Evolutionary conservation across 92 coral and sea anemone species (phyloP).

Genomic region (Muricea muricata): DNA sequence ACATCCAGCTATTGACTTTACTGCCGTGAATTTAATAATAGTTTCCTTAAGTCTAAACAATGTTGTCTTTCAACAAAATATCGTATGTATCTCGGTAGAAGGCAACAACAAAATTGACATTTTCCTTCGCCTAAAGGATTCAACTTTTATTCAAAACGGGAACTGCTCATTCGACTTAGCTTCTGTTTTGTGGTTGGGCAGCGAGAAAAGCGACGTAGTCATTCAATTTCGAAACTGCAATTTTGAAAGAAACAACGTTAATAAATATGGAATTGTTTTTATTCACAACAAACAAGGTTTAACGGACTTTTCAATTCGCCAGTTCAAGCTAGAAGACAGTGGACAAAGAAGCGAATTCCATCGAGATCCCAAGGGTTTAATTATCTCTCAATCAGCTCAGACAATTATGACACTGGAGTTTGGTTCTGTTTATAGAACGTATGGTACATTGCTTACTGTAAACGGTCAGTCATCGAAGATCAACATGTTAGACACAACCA

Average conservation of each 20-base stretch:
- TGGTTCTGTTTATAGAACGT: not conserved
- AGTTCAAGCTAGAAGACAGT: not conserved
- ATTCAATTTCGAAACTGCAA: slow-evolving; percentile 18
- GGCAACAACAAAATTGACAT: not conserved
- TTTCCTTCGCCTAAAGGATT: not conserved
- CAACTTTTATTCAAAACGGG: slow-evolving; percentile 38
- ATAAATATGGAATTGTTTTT: slow-evolving; percentile 7
- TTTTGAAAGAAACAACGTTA: slow-evolving; percentile 2
- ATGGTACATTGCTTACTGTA: not conserved
- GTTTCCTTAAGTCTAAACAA: slow-evolving; percentile 9
- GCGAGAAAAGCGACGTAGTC: not conserved
- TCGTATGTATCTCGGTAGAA: slow-evolving; percentile 16
- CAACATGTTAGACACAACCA: not conserved
- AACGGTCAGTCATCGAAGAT: slow-evolving; percentile 3
- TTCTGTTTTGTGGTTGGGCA: not conserved
- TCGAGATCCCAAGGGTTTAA: not conserved
- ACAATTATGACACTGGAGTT: not conserved
- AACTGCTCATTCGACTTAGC: not conserved
- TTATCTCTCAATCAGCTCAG: not conserved
- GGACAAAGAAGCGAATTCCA: too few species aligned
- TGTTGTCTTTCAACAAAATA: slow-evolving; percentile 27
- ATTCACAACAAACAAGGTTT: slow-evolving; percentile 11
- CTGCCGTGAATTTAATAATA: not conserved
- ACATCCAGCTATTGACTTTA: slow-evolving; percentile 6
- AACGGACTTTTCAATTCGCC: slow-evolving; percentile 16